Conservation (phyloP, 2,888 invertebrate species). For the Lordiphosa fenestrarum region DNA sequence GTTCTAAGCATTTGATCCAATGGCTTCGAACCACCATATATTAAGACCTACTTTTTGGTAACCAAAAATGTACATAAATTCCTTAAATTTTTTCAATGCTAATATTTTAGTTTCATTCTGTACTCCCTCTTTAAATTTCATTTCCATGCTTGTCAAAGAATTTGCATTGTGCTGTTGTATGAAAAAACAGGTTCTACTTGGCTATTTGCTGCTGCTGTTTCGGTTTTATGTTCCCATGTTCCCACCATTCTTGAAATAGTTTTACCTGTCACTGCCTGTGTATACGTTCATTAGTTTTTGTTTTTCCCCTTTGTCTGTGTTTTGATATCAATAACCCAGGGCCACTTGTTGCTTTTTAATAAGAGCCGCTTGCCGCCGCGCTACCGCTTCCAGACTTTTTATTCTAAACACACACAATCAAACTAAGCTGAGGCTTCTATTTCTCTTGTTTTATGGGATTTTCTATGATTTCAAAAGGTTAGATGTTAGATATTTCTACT, state of each 20-base stretch:
- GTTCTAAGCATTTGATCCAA: too few relatives aligned
- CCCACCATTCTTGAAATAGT: constrained; percentile 39
- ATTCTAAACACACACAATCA: not conserved
- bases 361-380: constrained; percentile 12
- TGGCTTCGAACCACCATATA: too few relatives aligned
- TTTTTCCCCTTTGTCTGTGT: not conserved
- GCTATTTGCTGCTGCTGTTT: constrained; percentile 20
- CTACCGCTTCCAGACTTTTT: not conserved
- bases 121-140: constrained; percentile 13
- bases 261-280: constrained; percentile 27
- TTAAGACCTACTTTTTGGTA: too few relatives aligned
- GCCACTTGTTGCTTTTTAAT: constrained; percentile 45
- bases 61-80: too few relatives aligned
- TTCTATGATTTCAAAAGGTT: constrained; percentile 20
- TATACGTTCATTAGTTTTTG: constrained; percentile 56
- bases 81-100: not conserved
- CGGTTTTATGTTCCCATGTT: constrained; percentile 32
- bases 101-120: not conserved
- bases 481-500: constrained; percentile 15
- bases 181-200: constrained; percentile 47
- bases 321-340: constrained; percentile 31
- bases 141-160: constrained; percentile 17
- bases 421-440: not conserved
- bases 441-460: constrained; percentile 24
- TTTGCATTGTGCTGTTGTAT: constrained; percentile 43